Percentiles rank a stretch among this genome's conserved stretches.
These are phyloP conservation scores for Regulus satrapa DNA, from an alignment of 2,113 vertebrate species.

Conservation along the genomic window DNA sequence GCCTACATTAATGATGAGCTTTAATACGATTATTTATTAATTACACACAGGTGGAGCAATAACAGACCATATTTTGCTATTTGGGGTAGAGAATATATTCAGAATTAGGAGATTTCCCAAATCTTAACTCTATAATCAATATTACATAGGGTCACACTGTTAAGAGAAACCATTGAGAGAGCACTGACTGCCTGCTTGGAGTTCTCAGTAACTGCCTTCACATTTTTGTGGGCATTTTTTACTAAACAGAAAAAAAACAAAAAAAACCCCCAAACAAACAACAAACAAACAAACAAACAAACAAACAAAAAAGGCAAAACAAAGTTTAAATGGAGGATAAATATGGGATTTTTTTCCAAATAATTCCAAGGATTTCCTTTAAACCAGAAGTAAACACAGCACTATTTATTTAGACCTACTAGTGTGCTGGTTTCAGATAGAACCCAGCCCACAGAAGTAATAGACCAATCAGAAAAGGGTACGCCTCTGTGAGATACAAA, in stretches of 20 bases:
- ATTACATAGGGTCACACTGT: background rate
- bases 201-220: background rate
- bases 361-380: background rate
- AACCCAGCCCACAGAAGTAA: no score
- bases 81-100: background rate
- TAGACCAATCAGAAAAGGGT: no score
- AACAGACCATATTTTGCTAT: background rate
- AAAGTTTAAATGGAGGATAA: background rate
- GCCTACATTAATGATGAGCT: background rate
- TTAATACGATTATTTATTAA: background rate
- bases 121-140: background rate
- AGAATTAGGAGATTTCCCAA: background rate
- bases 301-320: no score
- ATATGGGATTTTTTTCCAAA: background rate
- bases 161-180: background rate
- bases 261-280: no score
- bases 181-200: background rate
- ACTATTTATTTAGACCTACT: background rate
- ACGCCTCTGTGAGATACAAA: no score
- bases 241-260: background rate
- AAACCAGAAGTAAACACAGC: background rate
- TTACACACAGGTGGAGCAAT: background rate
- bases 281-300: no score
- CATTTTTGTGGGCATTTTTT: background rate
- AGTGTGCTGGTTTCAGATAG: no score